Conservation (phyloP, 2,113 vertebrate species). For the Rhineura floridana region DNA sequence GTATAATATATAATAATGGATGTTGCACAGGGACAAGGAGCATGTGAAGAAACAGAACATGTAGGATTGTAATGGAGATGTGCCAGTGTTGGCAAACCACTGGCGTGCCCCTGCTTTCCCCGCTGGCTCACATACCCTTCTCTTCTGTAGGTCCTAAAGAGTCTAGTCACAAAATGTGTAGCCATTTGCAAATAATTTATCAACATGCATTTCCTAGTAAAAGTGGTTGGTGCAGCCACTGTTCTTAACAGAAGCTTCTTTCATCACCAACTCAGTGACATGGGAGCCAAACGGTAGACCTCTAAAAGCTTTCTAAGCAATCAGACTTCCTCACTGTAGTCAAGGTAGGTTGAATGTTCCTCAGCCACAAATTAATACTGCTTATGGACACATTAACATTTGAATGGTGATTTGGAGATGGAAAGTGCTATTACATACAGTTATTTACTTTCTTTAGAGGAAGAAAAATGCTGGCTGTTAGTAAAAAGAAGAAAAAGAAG, state of each 20-base stretch:
- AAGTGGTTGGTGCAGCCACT: fast-evolving
- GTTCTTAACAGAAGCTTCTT: not conserved
- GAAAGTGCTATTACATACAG: slow-evolving; percentile 14
- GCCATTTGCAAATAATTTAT: not conserved
- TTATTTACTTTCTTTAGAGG: not conserved
- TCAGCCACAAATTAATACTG: not conserved
- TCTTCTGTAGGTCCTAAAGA: not conserved
- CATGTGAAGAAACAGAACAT: not conserved
- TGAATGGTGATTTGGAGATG: slow-evolving; percentile 3
- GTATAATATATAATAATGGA: not conserved
- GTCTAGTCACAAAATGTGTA: not conserved
- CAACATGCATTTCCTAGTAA: not conserved
- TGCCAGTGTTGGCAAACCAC: not conserved
- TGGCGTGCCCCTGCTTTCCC: not conserved
- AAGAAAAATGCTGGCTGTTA: not conserved
- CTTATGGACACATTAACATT: slow-evolving; percentile 6
- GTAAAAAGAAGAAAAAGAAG: not conserved
- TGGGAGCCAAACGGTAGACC: not conserved
- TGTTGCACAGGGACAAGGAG: not conserved
- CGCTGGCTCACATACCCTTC: not conserved
- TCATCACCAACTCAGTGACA: not conserved
- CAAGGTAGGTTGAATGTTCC: not conserved
- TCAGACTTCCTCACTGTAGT: not conserved
- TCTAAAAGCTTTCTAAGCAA: not conserved
- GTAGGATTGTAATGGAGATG: not conserved